A percentile compares a stretch with the other conserved stretches of the same genome.
These are phyloP conservation scores for Embiotoca jacksoni DNA, from an alignment of 2,113 vertebrate genomes.

Conservation along the genomic window DNA sequence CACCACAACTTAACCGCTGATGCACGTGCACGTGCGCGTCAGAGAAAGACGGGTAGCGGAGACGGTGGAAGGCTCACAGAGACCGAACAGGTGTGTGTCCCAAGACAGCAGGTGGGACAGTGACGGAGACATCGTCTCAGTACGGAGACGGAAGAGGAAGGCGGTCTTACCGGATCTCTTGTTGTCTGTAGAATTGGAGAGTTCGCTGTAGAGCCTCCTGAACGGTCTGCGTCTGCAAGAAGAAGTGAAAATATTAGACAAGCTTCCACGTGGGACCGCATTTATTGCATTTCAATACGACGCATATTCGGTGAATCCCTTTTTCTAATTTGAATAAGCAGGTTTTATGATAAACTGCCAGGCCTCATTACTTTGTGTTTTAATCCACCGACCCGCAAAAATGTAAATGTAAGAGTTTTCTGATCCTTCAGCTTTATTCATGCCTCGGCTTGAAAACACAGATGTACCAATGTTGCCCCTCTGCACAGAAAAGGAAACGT, in stretches of 20 bases:
- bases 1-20: too few relatives aligned
- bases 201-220: slow-evolving; percentile 95
- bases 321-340: background rate
- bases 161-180: slow-evolving; percentile 90
- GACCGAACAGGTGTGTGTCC: slow-evolving; percentile 33
- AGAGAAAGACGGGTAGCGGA: background rate
- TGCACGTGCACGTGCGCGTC: too few relatives aligned
- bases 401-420: too few relatives aligned
- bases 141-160: background rate
- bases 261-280: background rate
- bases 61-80: slow-evolving; percentile 1
- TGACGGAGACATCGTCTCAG: background rate
- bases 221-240: slow-evolving; percentile 92
- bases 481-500: too few relatives aligned
- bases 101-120: slow-evolving; percentile 12
- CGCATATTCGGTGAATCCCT: background rate
- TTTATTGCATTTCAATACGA: background rate
- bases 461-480: too few relatives aligned
- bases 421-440: too few relatives aligned
- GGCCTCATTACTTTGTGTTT: background rate
- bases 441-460: too few relatives aligned
- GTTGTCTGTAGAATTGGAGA: slow-evolving; percentile 91
- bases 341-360: background rate
- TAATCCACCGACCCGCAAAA: background rate
- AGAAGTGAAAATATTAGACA: slow-evolving; percentile 12